phyloP scores from a whole-genome alignment of 2,113 vertebrate species.

The Hassar affinis region DNA sequence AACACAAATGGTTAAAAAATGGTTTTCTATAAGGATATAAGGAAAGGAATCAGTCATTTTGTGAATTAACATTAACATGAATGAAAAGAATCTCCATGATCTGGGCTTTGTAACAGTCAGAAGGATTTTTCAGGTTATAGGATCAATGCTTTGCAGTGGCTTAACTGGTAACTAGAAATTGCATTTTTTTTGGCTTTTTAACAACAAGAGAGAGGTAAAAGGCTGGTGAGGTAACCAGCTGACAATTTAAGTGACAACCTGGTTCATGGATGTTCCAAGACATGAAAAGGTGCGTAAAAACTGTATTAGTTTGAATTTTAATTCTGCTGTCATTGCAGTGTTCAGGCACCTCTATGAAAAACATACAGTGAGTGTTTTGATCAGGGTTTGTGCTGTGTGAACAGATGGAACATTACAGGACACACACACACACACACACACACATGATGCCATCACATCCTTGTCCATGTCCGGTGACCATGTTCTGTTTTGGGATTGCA shows the following conservation, averaged over 20 bases:
- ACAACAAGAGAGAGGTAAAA: background rate
- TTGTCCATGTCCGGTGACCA: background rate
- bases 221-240: background rate
- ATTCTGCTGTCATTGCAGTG: background rate
- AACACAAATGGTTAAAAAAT: background rate
- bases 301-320: background rate
- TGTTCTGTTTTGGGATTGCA: constrained; percentile 9
- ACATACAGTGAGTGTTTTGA: background rate
- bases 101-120: too few species aligned
- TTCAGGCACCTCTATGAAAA: background rate
- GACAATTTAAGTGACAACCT: background rate
- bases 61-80: too few species aligned
- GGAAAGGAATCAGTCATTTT: too few species aligned
- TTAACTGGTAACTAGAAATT: too few species aligned
- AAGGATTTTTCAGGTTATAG: too few species aligned
- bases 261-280: background rate
- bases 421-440: background rate
- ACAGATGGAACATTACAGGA: constrained; percentile 36
- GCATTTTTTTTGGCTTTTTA: background rate
- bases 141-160: too few species aligned
- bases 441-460: background rate
- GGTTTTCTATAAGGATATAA: too few species aligned
- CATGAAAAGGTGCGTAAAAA: too few species aligned
- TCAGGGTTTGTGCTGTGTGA: background rate
- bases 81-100: too few species aligned